phyloP scores from a whole-genome alignment of 2,888 invertebrate species.

The Himalopsyche japonica region DNA sequence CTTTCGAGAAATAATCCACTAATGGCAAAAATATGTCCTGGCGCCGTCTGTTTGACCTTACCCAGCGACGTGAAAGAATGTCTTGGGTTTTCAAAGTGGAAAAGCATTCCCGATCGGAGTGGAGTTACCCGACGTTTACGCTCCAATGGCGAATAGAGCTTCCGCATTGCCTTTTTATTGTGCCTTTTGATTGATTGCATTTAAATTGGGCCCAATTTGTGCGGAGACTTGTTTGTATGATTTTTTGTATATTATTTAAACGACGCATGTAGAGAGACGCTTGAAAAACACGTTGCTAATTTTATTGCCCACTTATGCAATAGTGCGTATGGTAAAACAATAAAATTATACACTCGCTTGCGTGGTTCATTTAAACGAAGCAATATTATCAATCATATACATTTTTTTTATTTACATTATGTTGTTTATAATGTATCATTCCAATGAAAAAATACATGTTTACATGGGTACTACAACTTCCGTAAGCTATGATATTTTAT shows the following conservation, averaged over 20 bases:
- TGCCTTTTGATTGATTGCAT: not conserved
- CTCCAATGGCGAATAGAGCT: not conserved
- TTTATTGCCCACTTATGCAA: not conserved
- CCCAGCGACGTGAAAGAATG: not conserved
- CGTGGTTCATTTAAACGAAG: not conserved
- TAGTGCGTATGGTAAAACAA: not conserved
- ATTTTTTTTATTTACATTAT: too few relatives aligned
- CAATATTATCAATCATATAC: not conserved
- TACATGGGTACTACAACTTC: too few relatives aligned
- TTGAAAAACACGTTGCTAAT: not conserved
- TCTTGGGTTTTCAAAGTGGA: not conserved
- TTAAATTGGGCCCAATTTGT: not conserved
- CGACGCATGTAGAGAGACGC: not conserved
- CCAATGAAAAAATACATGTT: too few relatives aligned
- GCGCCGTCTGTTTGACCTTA: not conserved
- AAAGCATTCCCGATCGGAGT: not conserved
- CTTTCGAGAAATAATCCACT: not conserved
- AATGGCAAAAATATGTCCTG: slow-evolving; percentile 1
- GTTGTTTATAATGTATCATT: too few relatives aligned
- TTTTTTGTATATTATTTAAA: not conserved
- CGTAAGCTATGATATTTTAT: too few relatives aligned
- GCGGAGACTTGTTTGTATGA: not conserved
- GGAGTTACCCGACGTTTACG: not conserved
- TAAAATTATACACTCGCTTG: not conserved
- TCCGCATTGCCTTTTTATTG: not conserved